These are phyloP conservation scores for Sinelater perroti DNA, from an alignment of 2,888 invertebrate species.

Conservation along the genomic window DNA sequence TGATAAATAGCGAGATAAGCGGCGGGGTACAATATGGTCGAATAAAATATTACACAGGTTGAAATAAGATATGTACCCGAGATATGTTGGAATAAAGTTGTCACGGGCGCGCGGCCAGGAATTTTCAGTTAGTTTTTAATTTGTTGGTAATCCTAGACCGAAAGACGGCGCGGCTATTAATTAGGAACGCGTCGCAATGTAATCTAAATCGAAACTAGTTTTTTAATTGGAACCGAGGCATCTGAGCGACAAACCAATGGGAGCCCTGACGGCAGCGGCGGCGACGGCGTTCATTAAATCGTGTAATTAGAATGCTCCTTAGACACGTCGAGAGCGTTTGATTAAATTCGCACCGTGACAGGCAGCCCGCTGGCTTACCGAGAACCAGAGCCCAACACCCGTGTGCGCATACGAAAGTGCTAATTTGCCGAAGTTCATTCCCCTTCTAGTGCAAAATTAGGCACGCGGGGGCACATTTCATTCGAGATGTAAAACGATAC, in stretches of 20 bases:
- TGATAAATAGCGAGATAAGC: conserved; percentile 50
- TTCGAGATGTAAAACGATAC: conserved; percentile 23
- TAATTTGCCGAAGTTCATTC: conserved; percentile 8
- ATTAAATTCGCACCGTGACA: conserved; percentile 5
- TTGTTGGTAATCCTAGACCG: conserved; percentile 15
- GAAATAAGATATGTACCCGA: conserved; percentile 46
- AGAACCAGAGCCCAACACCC: too few species aligned
- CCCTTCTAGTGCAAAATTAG: conserved; percentile 12
- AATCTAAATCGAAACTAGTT: too few species aligned
- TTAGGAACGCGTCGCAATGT: neutral
- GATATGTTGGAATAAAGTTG: conserved; percentile 48
- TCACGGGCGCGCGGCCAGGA: conserved; percentile 33
- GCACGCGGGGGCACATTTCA: conserved; percentile 15
- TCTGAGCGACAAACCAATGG: too few species aligned
- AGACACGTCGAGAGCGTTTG: neutral
- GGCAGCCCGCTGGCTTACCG: too few species aligned
- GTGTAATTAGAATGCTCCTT: conserved; percentile 10
- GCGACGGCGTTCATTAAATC: neutral
- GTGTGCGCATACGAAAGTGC: neutral
- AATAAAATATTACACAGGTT: conserved; percentile 54
- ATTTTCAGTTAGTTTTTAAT: conserved; percentile 28
- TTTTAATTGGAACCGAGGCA: too few species aligned
- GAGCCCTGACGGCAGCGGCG: too few species aligned
- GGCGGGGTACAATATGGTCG: conserved; percentile 51
- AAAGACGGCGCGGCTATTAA: conserved; percentile 8